These are phyloP conservation scores for Cecropterus lyciades DNA, from an alignment of 1,140 invertebrate genomes.

Conservation along the genomic window DNA sequence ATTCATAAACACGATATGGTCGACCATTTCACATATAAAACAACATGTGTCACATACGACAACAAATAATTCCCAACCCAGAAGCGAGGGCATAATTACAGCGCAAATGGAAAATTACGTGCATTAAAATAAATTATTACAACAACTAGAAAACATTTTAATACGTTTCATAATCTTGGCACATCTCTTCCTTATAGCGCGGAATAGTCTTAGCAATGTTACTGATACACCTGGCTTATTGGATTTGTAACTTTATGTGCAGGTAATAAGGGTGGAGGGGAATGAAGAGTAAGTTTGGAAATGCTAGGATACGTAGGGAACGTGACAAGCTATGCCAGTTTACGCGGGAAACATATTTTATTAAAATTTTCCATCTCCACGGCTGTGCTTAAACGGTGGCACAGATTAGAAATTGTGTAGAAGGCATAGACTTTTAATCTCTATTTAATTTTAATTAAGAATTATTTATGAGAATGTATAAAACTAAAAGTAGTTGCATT, in stretches of 20 bases:
- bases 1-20: no score
- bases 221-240: background rate
- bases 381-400: constrained; percentile 52
- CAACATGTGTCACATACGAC: background rate
- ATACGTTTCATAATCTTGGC: constrained; percentile 60
- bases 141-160: constrained; percentile 56
- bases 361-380: constrained; percentile 71
- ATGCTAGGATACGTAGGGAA: constrained; percentile 55
- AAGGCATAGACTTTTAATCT: no score
- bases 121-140: constrained; percentile 50
- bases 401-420: constrained; percentile 41
- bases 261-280: constrained; percentile 21
- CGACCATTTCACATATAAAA: no score
- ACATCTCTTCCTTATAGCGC: constrained; percentile 63
- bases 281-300: constrained; percentile 25
- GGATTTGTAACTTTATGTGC: constrained; percentile 37
- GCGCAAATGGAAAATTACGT: constrained; percentile 46
- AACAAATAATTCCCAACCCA: constrained; percentile 3
- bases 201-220: constrained; percentile 35
- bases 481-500: no score
- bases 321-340: constrained; percentile 61
- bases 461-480: no score
- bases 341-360: constrained; percentile 72
- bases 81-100: constrained; percentile 33
- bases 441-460: no score